Evolutionary conservation across 2,113 vertebrate genomes (phyloP).

Genomic region (Andinoacara biseriatus): DNA sequence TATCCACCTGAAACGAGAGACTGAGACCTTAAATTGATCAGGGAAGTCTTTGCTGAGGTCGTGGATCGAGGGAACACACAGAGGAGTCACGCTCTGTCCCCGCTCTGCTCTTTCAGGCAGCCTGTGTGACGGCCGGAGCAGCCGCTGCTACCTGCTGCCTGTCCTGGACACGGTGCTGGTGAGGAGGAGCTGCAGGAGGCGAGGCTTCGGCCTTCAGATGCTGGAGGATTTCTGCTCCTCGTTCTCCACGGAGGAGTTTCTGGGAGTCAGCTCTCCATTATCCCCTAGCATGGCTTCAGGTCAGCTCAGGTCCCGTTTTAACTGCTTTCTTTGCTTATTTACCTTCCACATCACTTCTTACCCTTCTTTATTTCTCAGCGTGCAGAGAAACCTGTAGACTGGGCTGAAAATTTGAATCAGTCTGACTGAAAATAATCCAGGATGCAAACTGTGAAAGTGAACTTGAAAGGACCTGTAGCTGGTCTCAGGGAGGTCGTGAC

Average conservation of each 20-base stretch:
- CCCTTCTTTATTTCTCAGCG: neutral
- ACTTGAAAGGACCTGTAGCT: neutral
- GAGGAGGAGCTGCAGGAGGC: conserved; percentile 77
- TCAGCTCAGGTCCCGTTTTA: conserved; percentile 45
- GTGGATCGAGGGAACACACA: too few relatives aligned
- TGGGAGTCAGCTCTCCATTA: conserved; percentile 90
- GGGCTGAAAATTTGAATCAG: too few relatives aligned
- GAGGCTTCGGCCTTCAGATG: conserved; percentile 86
- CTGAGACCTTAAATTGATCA: too few relatives aligned
- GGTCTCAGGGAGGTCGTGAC: neutral
- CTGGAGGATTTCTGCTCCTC: conserved; percentile 88
- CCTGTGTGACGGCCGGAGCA: conserved; percentile 77
- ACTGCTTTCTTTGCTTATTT: neutral
- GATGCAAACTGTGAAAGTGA: too few relatives aligned
- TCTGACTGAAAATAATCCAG: too few relatives aligned
- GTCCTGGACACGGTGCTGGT: conserved; percentile 92
- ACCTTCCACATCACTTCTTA: neutral
- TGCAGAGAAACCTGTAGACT: too few relatives aligned
- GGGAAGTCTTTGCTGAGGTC: too few relatives aligned
- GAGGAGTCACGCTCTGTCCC: neutral
- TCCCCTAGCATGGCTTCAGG: conserved; percentile 89
- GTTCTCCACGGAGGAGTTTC: conserved; percentile 80
- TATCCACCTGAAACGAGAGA: too few relatives aligned
- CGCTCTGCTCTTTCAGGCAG: conserved; percentile 77
- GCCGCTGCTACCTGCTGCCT: conserved; percentile 84